These are phyloP conservation scores for Myotis pilosus DNA, from an alignment of 2,797 vertebrate genomes.

Conservation along the genomic window DNA sequence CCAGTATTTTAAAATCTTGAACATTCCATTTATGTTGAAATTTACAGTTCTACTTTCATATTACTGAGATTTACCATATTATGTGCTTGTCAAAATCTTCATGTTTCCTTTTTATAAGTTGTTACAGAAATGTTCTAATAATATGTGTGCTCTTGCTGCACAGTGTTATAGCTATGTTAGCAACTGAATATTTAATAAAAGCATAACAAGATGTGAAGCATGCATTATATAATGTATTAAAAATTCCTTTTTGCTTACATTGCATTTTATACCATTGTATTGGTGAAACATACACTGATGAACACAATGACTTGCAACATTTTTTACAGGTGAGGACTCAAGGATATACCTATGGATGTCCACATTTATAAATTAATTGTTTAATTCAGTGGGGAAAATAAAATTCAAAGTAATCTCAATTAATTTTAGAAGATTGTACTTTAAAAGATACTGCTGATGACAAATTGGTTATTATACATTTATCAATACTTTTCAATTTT, in stretches of 20 bases:
- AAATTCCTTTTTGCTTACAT: neutral
- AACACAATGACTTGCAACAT: neutral
- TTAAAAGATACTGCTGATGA: constrained; percentile 2
- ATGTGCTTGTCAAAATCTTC: constrained; percentile 54
- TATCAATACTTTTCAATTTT: neutral
- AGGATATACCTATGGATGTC: neutral
- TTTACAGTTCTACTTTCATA: constrained; percentile 21
- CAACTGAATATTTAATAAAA: constrained; percentile 59
- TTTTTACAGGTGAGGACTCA: neutral
- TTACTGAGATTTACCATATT: constrained; percentile 51
- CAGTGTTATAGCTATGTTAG: neutral
- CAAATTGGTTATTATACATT: neutral
- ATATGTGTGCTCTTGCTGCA: neutral
- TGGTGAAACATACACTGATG: neutral
- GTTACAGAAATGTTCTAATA: constrained; percentile 60
- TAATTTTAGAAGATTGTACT: neutral
- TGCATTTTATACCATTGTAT: neutral
- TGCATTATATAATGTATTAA: neutral
- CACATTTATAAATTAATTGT: constrained; percentile 12
- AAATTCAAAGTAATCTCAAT: neutral
- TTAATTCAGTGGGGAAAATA: neutral
- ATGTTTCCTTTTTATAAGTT: constrained; percentile 45
- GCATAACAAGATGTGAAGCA: neutral
- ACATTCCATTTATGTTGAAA: constrained; percentile 55
- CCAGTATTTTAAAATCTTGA: constrained; percentile 61